These are phyloP conservation scores for Bombus fervidus DNA, from an alignment of 1,140 invertebrate genomes.

Conservation along the genomic window DNA sequence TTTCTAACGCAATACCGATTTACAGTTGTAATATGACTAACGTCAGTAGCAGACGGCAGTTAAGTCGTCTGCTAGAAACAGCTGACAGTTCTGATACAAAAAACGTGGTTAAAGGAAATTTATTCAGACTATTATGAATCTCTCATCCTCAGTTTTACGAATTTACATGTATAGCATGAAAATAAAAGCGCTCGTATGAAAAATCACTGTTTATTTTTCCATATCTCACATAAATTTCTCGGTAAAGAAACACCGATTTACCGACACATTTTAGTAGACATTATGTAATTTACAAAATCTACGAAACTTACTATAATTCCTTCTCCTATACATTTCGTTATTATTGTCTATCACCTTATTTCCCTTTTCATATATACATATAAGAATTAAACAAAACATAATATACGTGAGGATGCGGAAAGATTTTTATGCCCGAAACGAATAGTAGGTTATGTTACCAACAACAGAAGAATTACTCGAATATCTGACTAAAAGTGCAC, in stretches of 20 bases:
- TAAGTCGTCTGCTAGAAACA: constrained; percentile 65
- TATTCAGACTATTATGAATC: neutral
- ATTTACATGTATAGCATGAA: neutral
- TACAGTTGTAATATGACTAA: constrained; percentile 5
- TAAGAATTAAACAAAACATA: neutral
- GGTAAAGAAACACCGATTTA: constrained; percentile 5
- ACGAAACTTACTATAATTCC: neutral
- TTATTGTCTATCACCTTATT: neutral
- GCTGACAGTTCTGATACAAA: constrained; percentile 33
- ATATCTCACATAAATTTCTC: neutral
- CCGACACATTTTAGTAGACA: constrained; percentile 27
- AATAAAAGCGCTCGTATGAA: neutral
- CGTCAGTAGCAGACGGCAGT: constrained; percentile 50
- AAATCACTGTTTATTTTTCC: neutral
- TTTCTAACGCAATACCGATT: neutral
- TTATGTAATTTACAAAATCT: constrained; percentile 36
- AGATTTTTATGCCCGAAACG: neutral
- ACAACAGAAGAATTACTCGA: too few relatives aligned
- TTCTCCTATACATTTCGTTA: neutral
- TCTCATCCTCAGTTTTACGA: neutral
- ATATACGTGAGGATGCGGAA: neutral
- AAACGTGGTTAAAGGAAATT: constrained; percentile 18
- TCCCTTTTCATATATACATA: too few relatives aligned
- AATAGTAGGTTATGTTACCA: constrained; percentile 54
- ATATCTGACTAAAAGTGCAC: constrained; percentile 57